These are phyloP conservation scores for Marasmarcha lunaedactyla DNA, from an alignment of 2,888 invertebrate species.

Conservation along the genomic window DNA sequence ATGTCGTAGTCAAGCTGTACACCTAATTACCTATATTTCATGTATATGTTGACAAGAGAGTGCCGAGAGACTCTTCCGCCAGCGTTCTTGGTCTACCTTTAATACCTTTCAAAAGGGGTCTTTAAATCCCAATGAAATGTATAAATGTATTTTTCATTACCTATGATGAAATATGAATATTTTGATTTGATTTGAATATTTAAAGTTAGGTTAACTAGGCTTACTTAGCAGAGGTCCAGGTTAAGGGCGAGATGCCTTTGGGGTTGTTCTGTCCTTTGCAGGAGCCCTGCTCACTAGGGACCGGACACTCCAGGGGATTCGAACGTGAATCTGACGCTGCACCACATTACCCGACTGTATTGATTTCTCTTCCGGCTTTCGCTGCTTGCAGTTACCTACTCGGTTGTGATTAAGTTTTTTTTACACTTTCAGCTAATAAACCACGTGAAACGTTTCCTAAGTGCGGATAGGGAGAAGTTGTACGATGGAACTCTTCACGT, in stretches of 20 bases:
- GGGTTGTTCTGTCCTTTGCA: too few species aligned
- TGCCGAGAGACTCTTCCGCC: too few species aligned
- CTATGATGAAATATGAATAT: neutral
- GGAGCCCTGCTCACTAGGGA: too few species aligned
- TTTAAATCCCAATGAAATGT: neutral
- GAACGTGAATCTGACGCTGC: too few species aligned
- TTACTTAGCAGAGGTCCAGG: neutral
- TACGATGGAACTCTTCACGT: conserved; percentile 40
- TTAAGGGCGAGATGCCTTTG: too few species aligned
- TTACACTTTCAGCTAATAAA: neutral
- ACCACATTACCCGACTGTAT: neutral
- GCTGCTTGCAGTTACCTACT: neutral
- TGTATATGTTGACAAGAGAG: too few species aligned
- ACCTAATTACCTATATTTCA: too few species aligned
- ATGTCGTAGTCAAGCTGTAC: too few species aligned
- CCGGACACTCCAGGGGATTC: too few species aligned
- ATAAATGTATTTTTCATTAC: neutral
- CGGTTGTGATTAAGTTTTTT: neutral
- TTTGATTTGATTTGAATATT: neutral
- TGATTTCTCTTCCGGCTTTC: neutral
- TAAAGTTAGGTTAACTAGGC: neutral
- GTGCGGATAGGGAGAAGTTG: conserved; percentile 36
- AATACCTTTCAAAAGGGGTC: too few species aligned
- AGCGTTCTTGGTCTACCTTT: too few species aligned
- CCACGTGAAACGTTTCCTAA: conserved; percentile 27